Evolutionary conservation across 2,797 vertebrate species (phyloP).

Genomic region (Sebastes baramenuke): DNA sequence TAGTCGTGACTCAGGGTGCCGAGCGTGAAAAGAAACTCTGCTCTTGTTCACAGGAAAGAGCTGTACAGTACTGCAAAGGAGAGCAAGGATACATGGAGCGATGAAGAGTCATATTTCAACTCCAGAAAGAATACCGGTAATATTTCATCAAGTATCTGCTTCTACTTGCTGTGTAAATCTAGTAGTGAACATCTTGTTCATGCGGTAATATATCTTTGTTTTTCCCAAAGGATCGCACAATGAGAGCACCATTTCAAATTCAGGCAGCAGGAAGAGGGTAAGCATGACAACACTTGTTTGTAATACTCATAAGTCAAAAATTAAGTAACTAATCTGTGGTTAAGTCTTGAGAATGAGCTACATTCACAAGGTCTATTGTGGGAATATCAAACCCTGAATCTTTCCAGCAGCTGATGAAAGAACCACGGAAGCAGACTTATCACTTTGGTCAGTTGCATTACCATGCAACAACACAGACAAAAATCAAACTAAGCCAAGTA

Average conservation of each 20-base stretch:
- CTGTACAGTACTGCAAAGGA: conserved; percentile 47
- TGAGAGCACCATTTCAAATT: conserved; percentile 20
- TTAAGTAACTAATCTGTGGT: background rate
- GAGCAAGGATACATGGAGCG: conserved; percentile 72
- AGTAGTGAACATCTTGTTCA: background rate
- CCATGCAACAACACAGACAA: background rate
- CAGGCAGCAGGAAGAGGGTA: conserved; percentile 59
- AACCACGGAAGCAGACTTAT: background rate
- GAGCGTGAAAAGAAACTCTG: background rate
- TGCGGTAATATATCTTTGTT: background rate
- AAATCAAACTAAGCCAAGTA: background rate
- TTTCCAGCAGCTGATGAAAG: background rate
- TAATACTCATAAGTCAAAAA: background rate
- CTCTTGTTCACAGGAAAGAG: conserved; percentile 51
- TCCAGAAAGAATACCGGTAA: conserved; percentile 24
- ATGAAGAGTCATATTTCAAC: conserved; percentile 66
- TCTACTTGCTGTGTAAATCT: background rate
- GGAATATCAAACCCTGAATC: background rate
- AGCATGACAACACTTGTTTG: background rate
- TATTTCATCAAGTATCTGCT: background rate
- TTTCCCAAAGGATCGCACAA: conserved; percentile 12
- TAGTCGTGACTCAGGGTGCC: background rate
- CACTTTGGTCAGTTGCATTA: background rate
- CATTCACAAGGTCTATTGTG: background rate
- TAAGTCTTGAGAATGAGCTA: background rate